Base-by-base conservation (phyloP, 2,113 vertebrate genomes). In the Morone saxatilis region DNA sequence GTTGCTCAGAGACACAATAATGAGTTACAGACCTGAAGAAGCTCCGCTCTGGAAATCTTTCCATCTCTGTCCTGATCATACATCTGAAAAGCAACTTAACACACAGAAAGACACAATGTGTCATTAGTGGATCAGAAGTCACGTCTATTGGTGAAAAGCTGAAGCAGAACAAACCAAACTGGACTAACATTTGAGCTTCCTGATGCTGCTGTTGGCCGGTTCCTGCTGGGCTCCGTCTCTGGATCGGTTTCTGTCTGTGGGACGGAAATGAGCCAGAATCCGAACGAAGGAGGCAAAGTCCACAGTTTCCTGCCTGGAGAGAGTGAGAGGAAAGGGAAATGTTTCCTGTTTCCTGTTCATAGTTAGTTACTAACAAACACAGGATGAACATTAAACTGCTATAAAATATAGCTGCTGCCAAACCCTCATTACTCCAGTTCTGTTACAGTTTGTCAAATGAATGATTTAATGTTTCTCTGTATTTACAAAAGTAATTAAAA, bases 51-150 rank as follows among this genome's bases (percentile, higher is more conserved):
- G 38, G 96, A 97, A 83, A 97, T 97, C 81, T 96, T 96, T 5
- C 96, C 96, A n/a, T 97, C 96, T 19, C 90, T 36, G 83, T 97
- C 96, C 83, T 90, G 93, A 76, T 97, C 96, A 0, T 96, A 97
- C 40, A 97, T 67, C 86, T 96, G 95, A 85, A 97, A 97, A 22
- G 93, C 96, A 89, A 97, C 96, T 97, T 69, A 31, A 80, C 31
- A 66, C 25, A 67, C 48, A 73, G n/a, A 43, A 41, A 67, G 4
- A 56, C 38, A 59, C 45, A 47, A 31, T 31, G 31, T 31, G 6
- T 22, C 47, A 19, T 25, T 8, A n/a, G 41, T 12, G 20, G 8
- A 63, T 40, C 14, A 43, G 31, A 31, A 31, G 31, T 31, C 31
- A 31, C 31, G 51, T 22, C 1, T 59, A 7, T 0, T 36, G 2